Base-by-base conservation (phyloP, 2,797 vertebrate species). In the Mallotus villosus region DNA sequence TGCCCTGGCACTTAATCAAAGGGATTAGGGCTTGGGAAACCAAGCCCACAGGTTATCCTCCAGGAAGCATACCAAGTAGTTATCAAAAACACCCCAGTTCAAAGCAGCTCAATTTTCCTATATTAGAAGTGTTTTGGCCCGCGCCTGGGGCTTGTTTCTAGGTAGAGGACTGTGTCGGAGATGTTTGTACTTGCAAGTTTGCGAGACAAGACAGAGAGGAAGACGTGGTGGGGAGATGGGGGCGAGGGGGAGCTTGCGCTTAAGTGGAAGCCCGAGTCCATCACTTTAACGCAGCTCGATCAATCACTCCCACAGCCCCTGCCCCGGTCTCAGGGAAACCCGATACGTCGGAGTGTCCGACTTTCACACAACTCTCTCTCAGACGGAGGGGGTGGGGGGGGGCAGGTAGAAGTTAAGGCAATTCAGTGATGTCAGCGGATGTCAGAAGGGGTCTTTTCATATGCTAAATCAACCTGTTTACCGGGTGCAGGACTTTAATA, bases 41-140 rank as follows among this genome's bases (percentile, higher is more conserved):
- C 93, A 95, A 94, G 95, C 96, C 95, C 95, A 97, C 96, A 97
- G 96, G 97, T 99, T 96, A 95, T 95, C 95, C 94, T 96, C 90
- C 95, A 98, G 96, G 97, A 98, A 97, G 96, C 95, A 96, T 96
- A 96, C 95, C 94, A 95, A 97, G 94, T 93, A 96, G 95, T 97
- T 98, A 99, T 98, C 95, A 97, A 96, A 97, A 97, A 97, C 95
- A 97, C 92, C 90, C 94, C 93, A 96, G 95, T 98, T 99, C 97
- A 99, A 98, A 99, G 98, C 93, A 90, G 91, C 95, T 97, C 95
- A 93, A 96, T 98, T 97, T 97, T 96, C 95, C 95, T 94, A 95
- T 94, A 95, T 94, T 95, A 95, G 93, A 57, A 93, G 91, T 93
- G 94, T 95, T 95, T 92, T 94, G 95, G 95, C 93, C 92, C 92